Evolutionary conservation across 2,113 vertebrate species (phyloP), one percentile per base, ranked within the genome.

Genomic region (Gasterosteus nipponicus): DNA sequence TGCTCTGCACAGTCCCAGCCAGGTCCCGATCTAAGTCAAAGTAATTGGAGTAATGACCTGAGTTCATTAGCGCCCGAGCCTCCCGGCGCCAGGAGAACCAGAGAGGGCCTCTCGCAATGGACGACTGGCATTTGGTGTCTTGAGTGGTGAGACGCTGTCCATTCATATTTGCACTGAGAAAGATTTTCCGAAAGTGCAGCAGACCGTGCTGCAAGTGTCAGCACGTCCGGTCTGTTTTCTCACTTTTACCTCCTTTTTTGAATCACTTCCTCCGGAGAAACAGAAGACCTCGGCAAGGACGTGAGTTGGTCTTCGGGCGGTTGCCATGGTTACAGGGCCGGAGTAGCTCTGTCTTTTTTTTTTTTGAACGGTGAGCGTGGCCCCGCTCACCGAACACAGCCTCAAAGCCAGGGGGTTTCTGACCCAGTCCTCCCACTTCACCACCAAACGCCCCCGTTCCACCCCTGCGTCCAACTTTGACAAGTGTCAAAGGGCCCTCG

Each of bases 41-140:
- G 86, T 92, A 93, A 93, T 93, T 93, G 91, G 86, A 22, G 69
- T 94, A 91, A 92, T 92, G 89, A 90, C 90, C 86, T 85, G 77
- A 78, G 88, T 86, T 93, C 88, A 86, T 93, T 93, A 90, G 81
- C 2, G 80, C 83, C 57, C 33, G 16, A 88, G 75, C 84, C 86
- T 79, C 56, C 60, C 75, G 41, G 78, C 65, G 60, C 75, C 78
- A 70, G 77, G 78, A 92, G 73, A 84, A 74, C 81, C 75, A 81
- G 74, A 84, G 84, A 83, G 83, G 41, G 53, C 77, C 77, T 84
- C 60, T 85, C 77, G 82, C 54, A 81, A 33, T 74, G 75, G 53
- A 80, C 66, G 49, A 62, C 73, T 75, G 57, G 61, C 83, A 75
- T 85, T 89, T 77, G 58, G 39, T 61, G 78, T 82, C 81, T 72